phyloP scores from a whole-genome alignment of 2,888 invertebrate genomes.

The Heliconius aoede region DNA sequence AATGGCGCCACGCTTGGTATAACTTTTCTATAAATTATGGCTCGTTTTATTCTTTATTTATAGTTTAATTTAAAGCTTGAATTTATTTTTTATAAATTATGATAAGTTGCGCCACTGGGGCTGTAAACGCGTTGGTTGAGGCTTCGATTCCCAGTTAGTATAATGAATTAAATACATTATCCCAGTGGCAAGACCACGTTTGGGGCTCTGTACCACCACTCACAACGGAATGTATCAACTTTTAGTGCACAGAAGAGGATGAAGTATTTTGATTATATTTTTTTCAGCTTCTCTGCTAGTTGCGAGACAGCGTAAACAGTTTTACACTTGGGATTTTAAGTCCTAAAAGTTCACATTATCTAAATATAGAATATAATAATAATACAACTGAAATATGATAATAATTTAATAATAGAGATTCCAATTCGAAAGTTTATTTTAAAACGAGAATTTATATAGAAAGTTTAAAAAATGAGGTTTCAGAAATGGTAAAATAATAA shows the following conservation, averaged over 20 bases:
- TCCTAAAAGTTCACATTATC: not conserved
- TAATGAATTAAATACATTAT: not conserved
- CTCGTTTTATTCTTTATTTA: conserved; percentile 29
- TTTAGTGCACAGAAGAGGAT: too few species aligned
- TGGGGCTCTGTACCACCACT: too few species aligned
- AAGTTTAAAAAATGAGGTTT: not conserved
- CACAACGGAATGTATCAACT: too few species aligned
- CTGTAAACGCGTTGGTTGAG: not conserved
- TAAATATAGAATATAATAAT: not conserved
- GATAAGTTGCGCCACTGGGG: too few species aligned
- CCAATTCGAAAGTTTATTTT: not conserved
- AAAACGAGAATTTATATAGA: not conserved
- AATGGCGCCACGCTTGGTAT: conserved; percentile 17
- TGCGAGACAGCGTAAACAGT: too few species aligned
- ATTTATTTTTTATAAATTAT: not conserved
- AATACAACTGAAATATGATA: not conserved
- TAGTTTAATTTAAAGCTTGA: conserved; percentile 10
- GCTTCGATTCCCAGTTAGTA: not conserved
- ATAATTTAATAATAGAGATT: not conserved
- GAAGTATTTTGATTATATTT: too few species aligned
- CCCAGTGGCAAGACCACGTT: too few species aligned
- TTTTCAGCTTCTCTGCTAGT: too few species aligned
- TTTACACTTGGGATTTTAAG: too few species aligned
- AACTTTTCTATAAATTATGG: conserved; percentile 28
- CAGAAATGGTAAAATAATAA: not conserved